Conservation (phyloP, 2,113 vertebrate species). For the Pontoporia blainvillei region DNA sequence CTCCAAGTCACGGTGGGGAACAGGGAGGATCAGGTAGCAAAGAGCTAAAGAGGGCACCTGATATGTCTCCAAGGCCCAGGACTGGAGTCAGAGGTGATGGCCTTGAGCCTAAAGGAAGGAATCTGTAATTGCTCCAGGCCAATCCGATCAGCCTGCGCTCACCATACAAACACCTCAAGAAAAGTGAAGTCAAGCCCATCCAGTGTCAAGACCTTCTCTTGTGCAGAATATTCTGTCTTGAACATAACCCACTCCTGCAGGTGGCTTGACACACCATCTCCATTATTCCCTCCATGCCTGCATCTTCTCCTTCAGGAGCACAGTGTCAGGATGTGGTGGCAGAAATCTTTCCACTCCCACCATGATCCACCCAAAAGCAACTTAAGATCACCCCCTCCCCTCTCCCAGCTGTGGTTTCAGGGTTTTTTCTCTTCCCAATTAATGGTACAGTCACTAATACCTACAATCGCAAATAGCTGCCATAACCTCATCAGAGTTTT, state of each 20-base stretch:
- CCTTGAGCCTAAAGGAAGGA: accelerated
- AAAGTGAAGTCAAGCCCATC: background rate
- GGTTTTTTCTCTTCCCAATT: background rate
- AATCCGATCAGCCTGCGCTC: background rate
- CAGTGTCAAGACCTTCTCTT: background rate
- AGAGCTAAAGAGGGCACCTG: background rate
- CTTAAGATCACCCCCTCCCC: background rate
- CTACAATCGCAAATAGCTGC: background rate
- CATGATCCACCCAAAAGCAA: accelerated
- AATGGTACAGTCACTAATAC: background rate
- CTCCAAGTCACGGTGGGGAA: accelerated
- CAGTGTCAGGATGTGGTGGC: accelerated
- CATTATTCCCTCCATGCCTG: background rate
- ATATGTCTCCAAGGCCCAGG: accelerated
- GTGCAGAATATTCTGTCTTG: accelerated
- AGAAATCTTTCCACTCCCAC: background rate
- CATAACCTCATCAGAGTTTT: background rate
- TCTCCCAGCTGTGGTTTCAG: background rate
- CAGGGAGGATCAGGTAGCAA: no score
- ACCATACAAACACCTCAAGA: background rate
- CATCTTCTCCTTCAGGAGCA: background rate
- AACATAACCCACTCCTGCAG: accelerated
- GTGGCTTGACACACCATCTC: no score
- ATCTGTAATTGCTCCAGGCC: background rate
- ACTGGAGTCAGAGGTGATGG: no score